These are phyloP conservation scores for Drosophila ezoana DNA, from an alignment of 2,888 invertebrate genomes.

Conservation along the genomic window DNA sequence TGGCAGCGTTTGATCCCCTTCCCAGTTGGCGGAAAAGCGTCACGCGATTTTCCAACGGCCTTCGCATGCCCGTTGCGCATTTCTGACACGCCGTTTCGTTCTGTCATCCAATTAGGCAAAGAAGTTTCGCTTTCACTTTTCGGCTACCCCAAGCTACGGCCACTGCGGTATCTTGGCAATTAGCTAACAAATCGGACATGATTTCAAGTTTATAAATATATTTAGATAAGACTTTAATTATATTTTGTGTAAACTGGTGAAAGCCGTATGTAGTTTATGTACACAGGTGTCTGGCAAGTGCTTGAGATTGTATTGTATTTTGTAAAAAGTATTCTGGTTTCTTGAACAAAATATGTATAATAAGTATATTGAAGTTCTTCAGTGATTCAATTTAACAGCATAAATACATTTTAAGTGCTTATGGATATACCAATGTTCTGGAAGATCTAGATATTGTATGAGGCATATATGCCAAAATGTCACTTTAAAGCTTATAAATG, in stretches of 20 bases:
- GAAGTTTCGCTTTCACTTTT: constrained; percentile 48
- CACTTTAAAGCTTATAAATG: too few species aligned
- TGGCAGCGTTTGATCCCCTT: constrained; percentile 9
- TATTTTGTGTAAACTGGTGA: neutral
- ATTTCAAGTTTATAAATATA: constrained; percentile 19
- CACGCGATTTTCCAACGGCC: constrained; percentile 53
- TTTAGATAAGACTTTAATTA: constrained; percentile 30
- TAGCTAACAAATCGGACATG: constrained; percentile 41
- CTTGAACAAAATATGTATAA: too few species aligned
- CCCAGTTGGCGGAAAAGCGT: constrained; percentile 36
- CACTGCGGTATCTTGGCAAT: constrained; percentile 28
- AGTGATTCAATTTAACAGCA: too few species aligned
- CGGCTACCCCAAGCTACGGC: neutral
- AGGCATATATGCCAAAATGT: too few species aligned
- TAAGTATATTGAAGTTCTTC: too few species aligned
- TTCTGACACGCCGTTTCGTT: constrained; percentile 46
- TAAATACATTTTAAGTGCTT: too few species aligned
- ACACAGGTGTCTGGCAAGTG: neutral
- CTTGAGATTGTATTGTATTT: neutral
- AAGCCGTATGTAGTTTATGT: neutral
- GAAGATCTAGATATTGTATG: too few species aligned
- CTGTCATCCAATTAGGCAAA: constrained; percentile 54
- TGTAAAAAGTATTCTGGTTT: too few species aligned
- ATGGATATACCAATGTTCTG: too few species aligned
- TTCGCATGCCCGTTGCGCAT: constrained; percentile 47